Base-by-base conservation (phyloP, 2,113 vertebrate genomes). In the Gallinago jamesoni region DNA sequence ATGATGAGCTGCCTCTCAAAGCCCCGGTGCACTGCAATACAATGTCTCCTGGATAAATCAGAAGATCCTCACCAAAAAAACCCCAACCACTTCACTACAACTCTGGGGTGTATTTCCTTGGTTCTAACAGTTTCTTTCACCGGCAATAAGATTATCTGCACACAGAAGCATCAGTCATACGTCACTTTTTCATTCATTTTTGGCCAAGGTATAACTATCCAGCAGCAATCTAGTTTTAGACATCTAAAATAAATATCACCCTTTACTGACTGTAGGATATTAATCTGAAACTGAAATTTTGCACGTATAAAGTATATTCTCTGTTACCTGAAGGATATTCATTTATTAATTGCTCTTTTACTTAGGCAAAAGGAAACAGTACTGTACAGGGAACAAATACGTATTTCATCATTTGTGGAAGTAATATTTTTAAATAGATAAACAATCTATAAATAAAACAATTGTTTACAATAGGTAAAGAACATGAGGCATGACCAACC, bases 41-140 rank as follows among this genome's bases (percentile, higher is more conserved):
- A 87, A 28, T 70, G 45, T 62, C 95, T 97, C 96, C 75, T 77
- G 90, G 97, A 97, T 95, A 97, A 98, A 98, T 94, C 95, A 96
- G 95, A 93, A 83, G 69, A 95, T 95, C 84, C 88, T 94, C 92
- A 94, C 52, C 41, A 86, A 86, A 95, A 96, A 95, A 87, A 4
- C 10, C 13, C 28, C 25, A 62, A 90, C 56, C 74, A 92, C 77
- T 96, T 95, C 5, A 8, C 89, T 87, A 77, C 90, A 91, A 43
- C 92, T 87, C 89, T 50, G 55, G 69, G 78, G 53, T 79, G 30
- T 52, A 73, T 96, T 97, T 97, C 89, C 96, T 94, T 94, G 63
- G 93, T 97, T 96, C 90, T 94, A 74, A 94, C 90, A 95, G 91
- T 94, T 97, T 95, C 87, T 87, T 96, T 96, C 89, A 57, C 62